Evolutionary conservation across 1,140 invertebrate genomes (phyloP), one percentile per base, ranked within the genome.

Genomic region (Aphaenogaster ashmeadi): DNA sequence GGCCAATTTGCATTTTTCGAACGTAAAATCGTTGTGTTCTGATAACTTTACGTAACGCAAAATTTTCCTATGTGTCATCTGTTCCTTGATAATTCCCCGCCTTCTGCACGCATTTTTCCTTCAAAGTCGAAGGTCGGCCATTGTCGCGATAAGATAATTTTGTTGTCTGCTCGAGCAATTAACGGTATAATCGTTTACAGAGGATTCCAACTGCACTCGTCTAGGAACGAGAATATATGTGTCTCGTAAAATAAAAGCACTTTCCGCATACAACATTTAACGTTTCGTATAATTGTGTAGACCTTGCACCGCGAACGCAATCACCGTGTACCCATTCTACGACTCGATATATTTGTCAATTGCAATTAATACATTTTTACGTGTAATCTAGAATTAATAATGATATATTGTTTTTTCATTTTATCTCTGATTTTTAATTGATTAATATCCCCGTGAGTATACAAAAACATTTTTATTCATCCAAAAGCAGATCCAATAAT

Each of bases 101-200:
- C 3, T 66, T 36, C 13, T 18, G 36, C 13, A 33, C 11, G 2
- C 50, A 58, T 81, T 71, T 81, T 71, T 81, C 38, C 38, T 81
- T 71, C 15, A 1, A 58, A 15, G 27, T 6, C 38, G 64, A 81
- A 81, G 79, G 50, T 58, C 50, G 9, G 21, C 36, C 18, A 41
- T 54, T 81, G 52, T 18, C 21, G 47, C 52, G 79, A 81, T 81
- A 81, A 81, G 79, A 81, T 71, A 81, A 81, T 71, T 81, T 44
- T 69, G 15, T 79, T 79, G 66, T 81, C 33, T 58, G 36, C 41
- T 71, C 38, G 38, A 67, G 50, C 38, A 81, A 81, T 81, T 81
- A 81, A 27, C 79, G 21, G 15, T 8, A 69, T 44, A 81, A 56
- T 58, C 64, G 38, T 71, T 81, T 71, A 56, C 21, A 27, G 6